Conservation (phyloP, 2,888 invertebrate species). For the Punctoribates punctum region DNA sequence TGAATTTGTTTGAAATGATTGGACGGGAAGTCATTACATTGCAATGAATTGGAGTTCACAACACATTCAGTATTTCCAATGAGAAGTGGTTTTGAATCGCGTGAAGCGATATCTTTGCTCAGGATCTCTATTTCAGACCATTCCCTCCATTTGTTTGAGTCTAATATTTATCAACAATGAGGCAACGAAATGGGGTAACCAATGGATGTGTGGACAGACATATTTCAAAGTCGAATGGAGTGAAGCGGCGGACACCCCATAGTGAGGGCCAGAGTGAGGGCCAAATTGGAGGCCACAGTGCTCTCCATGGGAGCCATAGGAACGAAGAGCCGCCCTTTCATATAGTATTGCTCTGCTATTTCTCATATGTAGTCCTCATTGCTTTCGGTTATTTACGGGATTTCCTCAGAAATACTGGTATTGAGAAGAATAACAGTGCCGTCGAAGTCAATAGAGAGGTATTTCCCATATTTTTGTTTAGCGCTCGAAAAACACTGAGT, state of each 20-base stretch:
- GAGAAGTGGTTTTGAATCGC: too few species aligned
- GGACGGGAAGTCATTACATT: too few species aligned
- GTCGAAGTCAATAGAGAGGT: constrained; percentile 60
- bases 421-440: constrained; percentile 55
- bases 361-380: constrained; percentile 11
- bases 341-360: constrained; percentile 43
- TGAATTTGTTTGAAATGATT: too few species aligned
- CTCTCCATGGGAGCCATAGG: too few species aligned
- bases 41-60: too few species aligned
- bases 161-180: background rate
- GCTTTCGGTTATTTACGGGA: constrained; percentile 82
- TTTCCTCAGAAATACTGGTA: constrained; percentile 62
- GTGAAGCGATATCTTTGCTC: too few species aligned
- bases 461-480: background rate
- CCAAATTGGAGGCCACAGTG: too few species aligned
- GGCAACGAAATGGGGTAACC: background rate
- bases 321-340: constrained; percentile 47
- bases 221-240: background rate
- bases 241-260: background rate
- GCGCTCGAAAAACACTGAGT: too few species aligned
- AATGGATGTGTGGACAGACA: background rate
- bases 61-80: too few species aligned
- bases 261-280: too few species aligned
- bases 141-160: background rate
- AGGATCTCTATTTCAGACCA: too few species aligned